Evolutionary conservation across 1,140 invertebrate genomes (phyloP), one percentile per base, ranked within the genome.

Genomic region (Trichonephila clavata): DNA sequence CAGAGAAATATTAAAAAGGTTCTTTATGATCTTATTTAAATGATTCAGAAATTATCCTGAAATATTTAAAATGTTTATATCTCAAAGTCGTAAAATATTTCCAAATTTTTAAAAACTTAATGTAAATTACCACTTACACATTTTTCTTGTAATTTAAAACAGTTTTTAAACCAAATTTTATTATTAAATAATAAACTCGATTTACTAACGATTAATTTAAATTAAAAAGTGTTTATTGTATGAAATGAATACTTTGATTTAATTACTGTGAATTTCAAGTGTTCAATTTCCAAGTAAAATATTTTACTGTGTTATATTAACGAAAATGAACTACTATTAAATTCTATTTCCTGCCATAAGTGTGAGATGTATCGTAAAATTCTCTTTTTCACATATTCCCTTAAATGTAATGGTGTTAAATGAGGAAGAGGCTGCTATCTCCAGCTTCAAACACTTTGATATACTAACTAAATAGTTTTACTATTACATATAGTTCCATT

Each of bases 291-390:
- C 13, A 32, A 18, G 18, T 18, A 77, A 77, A 32, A 39, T 61
- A 61, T 63, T 63, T 63, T 63, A 71, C 8, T 71, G 32, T 32
- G 27, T 77, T 3, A 18, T 77, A 32, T 7, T 32, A 77, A 68
- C 27, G 21, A 68, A 68, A 39, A 39, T 39, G 18, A 6, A 16
- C 18, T 39, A 18, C 10, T 77, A 18, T 18, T 77, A 20, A 68
- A 24, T 77, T 77, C 71, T 32, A 77, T 77, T 77, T 77, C 71
- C 27, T 77, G 14, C 71, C 65, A 77, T 77, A 32, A 39, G 27
- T 16, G 71, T 77, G 18, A 32, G 27, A 32, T 77, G 4, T 77
- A 27, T 32, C 5, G 27, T 4, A 20, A 77, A 77, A 77, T 18
- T 77, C 13, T 18, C 27, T 77, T 27, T 77, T 32, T 77, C 27